These are phyloP conservation scores for Raja brachyura DNA, from an alignment of 2,113 vertebrate species.

Conservation along the genomic window DNA sequence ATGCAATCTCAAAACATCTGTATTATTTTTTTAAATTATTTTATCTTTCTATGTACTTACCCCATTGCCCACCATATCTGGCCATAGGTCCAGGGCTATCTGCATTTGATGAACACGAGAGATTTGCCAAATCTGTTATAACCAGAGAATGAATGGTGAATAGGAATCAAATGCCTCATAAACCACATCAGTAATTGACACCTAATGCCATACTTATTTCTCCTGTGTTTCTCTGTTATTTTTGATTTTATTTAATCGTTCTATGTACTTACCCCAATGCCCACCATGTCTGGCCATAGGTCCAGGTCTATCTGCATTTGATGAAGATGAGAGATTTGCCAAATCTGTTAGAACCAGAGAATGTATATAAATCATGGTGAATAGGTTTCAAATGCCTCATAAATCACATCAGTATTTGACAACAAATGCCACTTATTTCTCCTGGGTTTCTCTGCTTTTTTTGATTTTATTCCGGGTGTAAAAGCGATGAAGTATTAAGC, in stretches of 20 bases:
- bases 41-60: background rate
- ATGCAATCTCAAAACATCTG: background rate
- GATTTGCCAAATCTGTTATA: slow-evolving; percentile 25
- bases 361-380: background rate
- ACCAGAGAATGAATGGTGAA: background rate
- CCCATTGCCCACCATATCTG: background rate
- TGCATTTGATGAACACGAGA: background rate
- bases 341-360: slow-evolving; percentile 22
- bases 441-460: background rate
- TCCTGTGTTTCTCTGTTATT: background rate
- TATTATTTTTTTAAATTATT: background rate
- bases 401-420: background rate
- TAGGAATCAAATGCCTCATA: background rate
- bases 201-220: background rate
- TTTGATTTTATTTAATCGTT: background rate
- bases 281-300: background rate
- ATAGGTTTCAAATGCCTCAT: background rate
- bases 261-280: background rate
- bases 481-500: too few species aligned
- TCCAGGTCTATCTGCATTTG: background rate
- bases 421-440: background rate
- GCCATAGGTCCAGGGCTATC: background rate
- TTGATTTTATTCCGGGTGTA: background rate
- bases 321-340: slow-evolving; percentile 2
- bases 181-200: background rate